A percentile compares a stretch with the other conserved stretches of the same genome.
phyloP scores from a whole-genome alignment of 2,797 vertebrate genomes.

The Pteronotus mesoamericanus region DNA sequence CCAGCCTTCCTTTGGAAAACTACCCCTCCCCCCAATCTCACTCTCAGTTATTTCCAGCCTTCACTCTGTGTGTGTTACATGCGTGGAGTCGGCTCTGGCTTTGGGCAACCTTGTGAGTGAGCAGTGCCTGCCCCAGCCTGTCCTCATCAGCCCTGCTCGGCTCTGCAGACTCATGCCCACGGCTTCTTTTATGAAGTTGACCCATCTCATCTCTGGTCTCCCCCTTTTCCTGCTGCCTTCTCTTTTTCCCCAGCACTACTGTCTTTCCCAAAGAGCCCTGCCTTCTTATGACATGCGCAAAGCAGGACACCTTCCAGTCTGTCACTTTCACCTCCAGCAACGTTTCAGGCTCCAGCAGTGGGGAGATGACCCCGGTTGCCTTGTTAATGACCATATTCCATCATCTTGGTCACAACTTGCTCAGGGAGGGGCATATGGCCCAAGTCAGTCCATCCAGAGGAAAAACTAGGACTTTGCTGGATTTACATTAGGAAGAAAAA shows the following conservation, averaged over 20 bases:
- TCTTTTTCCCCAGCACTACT: not conserved
- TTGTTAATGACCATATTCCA: not conserved
- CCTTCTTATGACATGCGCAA: not conserved
- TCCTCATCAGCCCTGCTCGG: not conserved
- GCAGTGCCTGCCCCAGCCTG: not conserved
- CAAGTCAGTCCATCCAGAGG: not conserved
- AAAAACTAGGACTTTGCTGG: not conserved
- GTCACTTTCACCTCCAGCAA: not conserved
- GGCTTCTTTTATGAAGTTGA: not conserved
- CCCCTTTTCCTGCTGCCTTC: not conserved
- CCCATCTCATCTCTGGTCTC: not conserved
- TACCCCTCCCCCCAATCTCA: not conserved
- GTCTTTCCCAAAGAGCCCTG: not conserved
- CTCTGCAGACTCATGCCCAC: too few species aligned
- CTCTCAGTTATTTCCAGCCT: not conserved
- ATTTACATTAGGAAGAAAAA: not conserved
- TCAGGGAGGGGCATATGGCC: not conserved
- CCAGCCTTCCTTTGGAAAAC: not conserved
- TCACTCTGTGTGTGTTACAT: not conserved
- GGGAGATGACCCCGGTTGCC: too few species aligned
- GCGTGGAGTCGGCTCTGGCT: not conserved
- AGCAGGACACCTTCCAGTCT: not conserved
- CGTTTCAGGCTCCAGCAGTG: not conserved
- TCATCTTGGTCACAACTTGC: not conserved
- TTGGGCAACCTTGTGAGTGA: not conserved